Conservation (phyloP, 2,113 vertebrate genomes). For the Uria lomvia region DNA sequence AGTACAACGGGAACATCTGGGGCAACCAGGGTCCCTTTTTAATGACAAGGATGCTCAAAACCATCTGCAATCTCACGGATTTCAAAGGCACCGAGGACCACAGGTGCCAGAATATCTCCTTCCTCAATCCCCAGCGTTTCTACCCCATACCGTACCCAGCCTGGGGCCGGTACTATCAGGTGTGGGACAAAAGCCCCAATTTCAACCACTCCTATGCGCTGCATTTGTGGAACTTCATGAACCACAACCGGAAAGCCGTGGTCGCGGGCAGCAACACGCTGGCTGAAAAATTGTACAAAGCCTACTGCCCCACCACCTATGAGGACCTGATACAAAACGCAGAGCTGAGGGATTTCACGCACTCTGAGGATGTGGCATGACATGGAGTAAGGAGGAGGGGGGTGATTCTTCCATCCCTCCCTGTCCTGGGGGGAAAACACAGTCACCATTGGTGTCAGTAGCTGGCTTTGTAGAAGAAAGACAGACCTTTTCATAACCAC, state of each 20-base stretch:
- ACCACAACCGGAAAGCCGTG: conserved; percentile 47
- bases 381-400: not conserved
- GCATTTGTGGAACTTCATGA: conserved; percentile 82
- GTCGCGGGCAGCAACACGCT: conserved; percentile 69
- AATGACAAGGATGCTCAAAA: conserved; percentile 73
- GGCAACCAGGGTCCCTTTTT: conserved; percentile 75
- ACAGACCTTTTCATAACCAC: not conserved
- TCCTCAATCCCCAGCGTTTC: conserved; percentile 76
- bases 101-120: conserved; percentile 71
- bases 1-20: conserved; percentile 75
- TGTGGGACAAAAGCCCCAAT: conserved; percentile 62
- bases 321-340: conserved; percentile 32
- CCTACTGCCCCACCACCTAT: conserved; percentile 74
- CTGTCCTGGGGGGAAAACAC: not conserved
- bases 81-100: conserved; percentile 67
- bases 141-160: conserved; percentile 70
- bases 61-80: conserved; percentile 63
- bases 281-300: conserved; percentile 71
- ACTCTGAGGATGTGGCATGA: not conserved
- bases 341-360: not conserved
- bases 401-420: not conserved
- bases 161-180: conserved; percentile 74
- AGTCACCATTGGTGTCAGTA: fast-evolving
- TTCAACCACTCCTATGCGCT: conserved; percentile 74
- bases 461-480: not conserved